These are phyloP conservation scores for Drosophila ironensis DNA, from an alignment of 1,140 invertebrate genomes.

Conservation along the genomic window DNA sequence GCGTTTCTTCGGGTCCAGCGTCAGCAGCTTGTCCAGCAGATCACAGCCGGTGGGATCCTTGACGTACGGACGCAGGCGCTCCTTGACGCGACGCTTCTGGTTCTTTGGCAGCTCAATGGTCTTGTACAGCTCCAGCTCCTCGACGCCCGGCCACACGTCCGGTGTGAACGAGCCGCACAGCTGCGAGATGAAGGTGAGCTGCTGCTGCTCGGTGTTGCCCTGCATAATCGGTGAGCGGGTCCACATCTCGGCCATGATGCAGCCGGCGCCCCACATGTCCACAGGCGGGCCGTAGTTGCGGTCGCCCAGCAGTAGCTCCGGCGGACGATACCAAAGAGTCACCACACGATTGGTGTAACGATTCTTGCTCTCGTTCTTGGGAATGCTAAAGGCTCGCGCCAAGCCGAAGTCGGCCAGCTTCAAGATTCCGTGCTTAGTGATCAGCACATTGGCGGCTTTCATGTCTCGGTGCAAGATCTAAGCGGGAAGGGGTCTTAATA, in stretches of 20 bases:
- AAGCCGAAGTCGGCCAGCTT: slow-evolving; percentile 97
- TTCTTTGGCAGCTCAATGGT: slow-evolving; percentile 95
- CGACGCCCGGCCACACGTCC: slow-evolving; percentile 97
- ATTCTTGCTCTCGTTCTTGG: slow-evolving; percentile 93
- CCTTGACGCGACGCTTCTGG: slow-evolving; percentile 96
- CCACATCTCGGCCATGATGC: slow-evolving; percentile 99
- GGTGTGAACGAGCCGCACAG: slow-evolving; percentile 97
- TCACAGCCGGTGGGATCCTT: slow-evolving; percentile 96
- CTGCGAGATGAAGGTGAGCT: slow-evolving; percentile 96
- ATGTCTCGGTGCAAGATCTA: slow-evolving; percentile 96
- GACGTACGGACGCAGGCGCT: slow-evolving; percentile 94
- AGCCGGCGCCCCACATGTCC: slow-evolving; percentile 99
- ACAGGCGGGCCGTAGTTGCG: slow-evolving; percentile 98
- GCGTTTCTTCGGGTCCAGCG: slow-evolving; percentile 95
- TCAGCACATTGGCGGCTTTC: slow-evolving; percentile 99
- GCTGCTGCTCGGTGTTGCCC: slow-evolving; percentile 97
- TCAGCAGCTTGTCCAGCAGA: slow-evolving; percentile 95
- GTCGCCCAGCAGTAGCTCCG: slow-evolving; percentile 89
- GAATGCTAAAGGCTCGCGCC: slow-evolving; percentile 94
- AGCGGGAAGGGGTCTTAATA: slow-evolving; percentile 6
- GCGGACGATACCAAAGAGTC: slow-evolving; percentile 98
- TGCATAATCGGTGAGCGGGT: slow-evolving; percentile 94
- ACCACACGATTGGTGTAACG: slow-evolving; percentile 98
- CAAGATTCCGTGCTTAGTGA: slow-evolving; percentile 97
- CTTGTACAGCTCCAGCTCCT: slow-evolving; percentile 94